Conservation (phyloP, 2,888 invertebrate genomes). For the Aspidiotus destructor region DNA sequence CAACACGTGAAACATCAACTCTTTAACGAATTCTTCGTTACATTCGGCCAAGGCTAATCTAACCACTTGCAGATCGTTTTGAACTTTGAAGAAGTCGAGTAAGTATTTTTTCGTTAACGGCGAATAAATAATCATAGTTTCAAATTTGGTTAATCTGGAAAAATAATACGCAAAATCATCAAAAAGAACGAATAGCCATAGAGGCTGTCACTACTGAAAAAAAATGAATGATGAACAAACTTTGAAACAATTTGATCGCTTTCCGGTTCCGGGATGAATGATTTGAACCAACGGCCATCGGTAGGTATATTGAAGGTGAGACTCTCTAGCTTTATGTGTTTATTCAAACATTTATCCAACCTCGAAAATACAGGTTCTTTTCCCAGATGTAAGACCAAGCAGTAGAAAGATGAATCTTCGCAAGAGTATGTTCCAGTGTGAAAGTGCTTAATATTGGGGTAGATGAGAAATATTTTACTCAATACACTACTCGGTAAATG, state of each 20-base stretch:
- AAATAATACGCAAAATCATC: no score
- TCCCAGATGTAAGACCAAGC: neutral
- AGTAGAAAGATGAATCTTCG: neutral
- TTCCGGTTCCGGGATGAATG: neutral
- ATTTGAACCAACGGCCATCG: slow-evolving; percentile 2
- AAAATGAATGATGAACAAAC: no score
- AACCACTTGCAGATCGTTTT: neutral
- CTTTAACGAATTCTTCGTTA: neutral
- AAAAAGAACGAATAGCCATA: no score
- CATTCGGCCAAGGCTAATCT: neutral
- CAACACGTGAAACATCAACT: neutral
- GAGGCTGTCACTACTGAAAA: no score
- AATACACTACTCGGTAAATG: neutral
- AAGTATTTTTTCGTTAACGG: neutral
- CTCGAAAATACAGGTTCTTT: neutral
- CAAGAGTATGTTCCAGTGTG: neutral
- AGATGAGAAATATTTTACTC: neutral
- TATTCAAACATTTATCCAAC: neutral
- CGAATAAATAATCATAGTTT: slow-evolving; percentile 2
- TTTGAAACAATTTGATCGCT: no score
- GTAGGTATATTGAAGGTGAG: neutral
- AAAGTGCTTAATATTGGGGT: neutral
- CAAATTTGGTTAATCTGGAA: neutral
- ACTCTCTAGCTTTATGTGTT: neutral
- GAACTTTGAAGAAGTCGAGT: neutral